phyloP scores from a whole-genome alignment of 1,140 invertebrate species.

The Rhyzopertha dominica region DNA sequence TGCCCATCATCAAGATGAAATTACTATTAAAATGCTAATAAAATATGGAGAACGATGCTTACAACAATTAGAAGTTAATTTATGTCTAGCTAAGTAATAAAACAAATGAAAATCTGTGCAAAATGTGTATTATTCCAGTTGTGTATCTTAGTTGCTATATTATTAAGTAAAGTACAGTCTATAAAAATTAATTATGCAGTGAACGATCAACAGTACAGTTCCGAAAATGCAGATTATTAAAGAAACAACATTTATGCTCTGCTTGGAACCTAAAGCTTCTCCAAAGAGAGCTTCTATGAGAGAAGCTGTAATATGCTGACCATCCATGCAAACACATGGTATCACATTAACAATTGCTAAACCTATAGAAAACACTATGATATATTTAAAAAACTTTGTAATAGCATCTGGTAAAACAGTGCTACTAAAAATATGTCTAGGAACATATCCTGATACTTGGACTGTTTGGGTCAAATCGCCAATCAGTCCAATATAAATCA shows the following conservation, averaged over 20 bases:
- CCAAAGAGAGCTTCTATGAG: constrained; percentile 53
- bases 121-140: too few species aligned
- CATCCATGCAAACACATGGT: constrained; percentile 90
- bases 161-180: too few species aligned
- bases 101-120: constrained; percentile 14
- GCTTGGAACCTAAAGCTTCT: constrained; percentile 19
- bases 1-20: constrained; percentile 61
- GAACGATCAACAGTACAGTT: constrained; percentile 28
- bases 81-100: constrained; percentile 48
- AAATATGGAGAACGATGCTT: constrained; percentile 62
- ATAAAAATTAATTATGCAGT: constrained; percentile 18
- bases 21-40: constrained; percentile 64
- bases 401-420: constrained; percentile 66
- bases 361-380: constrained; percentile 86
- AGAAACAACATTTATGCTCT: too few species aligned
- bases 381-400: constrained; percentile 61
- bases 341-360: constrained; percentile 87
- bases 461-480: too few species aligned
- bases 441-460: constrained; percentile 74
- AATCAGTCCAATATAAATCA: constrained; percentile 76
- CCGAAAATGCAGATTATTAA: too few species aligned
- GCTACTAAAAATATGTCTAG: constrained; percentile 61
- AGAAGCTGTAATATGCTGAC: constrained; percentile 73
- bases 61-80: constrained; percentile 59
- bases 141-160: too few species aligned